Percentiles rank a stretch among this genome's conserved stretches.
Conservation (phyloP, 2,888 invertebrate species). For the Aleiodes alternator region DNA sequence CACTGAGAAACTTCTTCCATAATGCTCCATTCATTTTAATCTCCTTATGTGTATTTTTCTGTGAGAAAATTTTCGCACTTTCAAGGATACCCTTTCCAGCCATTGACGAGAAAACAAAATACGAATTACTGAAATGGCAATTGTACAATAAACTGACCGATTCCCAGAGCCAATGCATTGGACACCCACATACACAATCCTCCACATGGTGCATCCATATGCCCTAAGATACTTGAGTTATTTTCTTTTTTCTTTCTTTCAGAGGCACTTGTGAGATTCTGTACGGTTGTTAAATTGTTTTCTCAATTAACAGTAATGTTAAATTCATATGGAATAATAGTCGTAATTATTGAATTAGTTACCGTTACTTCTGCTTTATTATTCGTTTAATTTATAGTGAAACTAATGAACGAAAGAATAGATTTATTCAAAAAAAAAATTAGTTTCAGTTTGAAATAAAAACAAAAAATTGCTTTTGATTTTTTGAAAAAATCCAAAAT, state of each 20-base stretch:
- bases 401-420: not conserved
- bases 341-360: constrained; percentile 61
- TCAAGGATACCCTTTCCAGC: constrained; percentile 19
- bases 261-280: constrained; percentile 61
- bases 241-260: not conserved
- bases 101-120: constrained; percentile 5
- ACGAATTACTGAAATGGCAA: not conserved
- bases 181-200: constrained; percentile 44
- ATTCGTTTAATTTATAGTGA: not conserved
- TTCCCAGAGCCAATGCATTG: not conserved
- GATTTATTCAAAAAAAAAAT: not conserved
- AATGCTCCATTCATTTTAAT: constrained; percentile 27
- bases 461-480: too few species aligned
- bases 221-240: constrained; percentile 14
- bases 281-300: constrained; percentile 65
- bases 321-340: constrained; percentile 43
- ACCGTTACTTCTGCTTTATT: constrained; percentile 49
- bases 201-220: constrained; percentile 27
- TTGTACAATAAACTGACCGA: not conserved
- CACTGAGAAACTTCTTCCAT: constrained; percentile 33
- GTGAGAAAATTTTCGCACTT: not conserved
- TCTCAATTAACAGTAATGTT: constrained; percentile 61
- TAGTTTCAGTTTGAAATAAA: not conserved
- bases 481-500: too few species aligned
- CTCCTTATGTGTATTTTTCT: not conserved